These are phyloP conservation scores for Boloria selene DNA, from an alignment of 2,888 invertebrate species.

Conservation along the genomic window DNA sequence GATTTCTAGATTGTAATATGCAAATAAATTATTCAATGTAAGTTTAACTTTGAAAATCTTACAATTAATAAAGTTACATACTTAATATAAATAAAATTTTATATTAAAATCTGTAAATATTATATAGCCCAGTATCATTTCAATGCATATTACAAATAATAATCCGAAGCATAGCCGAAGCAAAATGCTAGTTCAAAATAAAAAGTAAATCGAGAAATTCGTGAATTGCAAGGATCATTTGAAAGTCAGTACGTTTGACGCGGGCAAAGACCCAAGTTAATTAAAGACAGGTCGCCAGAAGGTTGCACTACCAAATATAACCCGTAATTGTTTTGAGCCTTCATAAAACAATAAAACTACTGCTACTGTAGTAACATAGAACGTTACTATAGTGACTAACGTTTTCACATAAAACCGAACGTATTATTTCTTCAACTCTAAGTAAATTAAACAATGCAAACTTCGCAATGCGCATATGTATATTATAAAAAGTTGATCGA, in stretches of 20 bases:
- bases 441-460: no score
- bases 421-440: no score
- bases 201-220: conserved; percentile 71
- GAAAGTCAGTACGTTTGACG: conserved; percentile 68
- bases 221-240: conserved; percentile 64
- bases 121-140: no score
- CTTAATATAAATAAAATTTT: no score
- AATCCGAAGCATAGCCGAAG: background rate
- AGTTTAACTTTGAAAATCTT: no score
- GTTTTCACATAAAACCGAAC: no score
- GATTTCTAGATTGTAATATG: no score
- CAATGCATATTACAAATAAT: background rate
- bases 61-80: no score
- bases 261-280: conserved; percentile 69
- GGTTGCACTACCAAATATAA: conserved; percentile 48
- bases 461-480: no score
- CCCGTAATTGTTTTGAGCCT: conserved; percentile 41
- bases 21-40: no score
- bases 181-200: conserved; percentile 43
- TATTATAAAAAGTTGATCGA: no score
- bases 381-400: no score
- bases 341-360: conserved; percentile 40
- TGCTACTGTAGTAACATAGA: background rate
- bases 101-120: background rate
- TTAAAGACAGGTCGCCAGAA: conserved; percentile 66